A percentile compares a stretch with the other conserved stretches of the same genome.
phyloP scores from a whole-genome alignment of 2,797 vertebrate genomes.

The Kryptopterus vitreolus region DNA sequence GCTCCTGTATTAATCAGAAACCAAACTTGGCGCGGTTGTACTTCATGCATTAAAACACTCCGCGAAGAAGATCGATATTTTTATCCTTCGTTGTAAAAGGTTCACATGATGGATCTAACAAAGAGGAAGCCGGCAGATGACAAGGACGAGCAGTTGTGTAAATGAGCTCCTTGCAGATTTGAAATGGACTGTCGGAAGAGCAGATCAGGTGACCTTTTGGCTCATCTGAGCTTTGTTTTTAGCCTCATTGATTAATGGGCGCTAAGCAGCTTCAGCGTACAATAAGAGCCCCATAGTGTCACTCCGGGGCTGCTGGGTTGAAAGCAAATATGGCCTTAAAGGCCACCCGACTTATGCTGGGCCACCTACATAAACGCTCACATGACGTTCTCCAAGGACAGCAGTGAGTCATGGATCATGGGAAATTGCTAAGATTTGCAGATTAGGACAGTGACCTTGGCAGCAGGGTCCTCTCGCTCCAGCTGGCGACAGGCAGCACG shows the following conservation, averaged over 20 bases:
- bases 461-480: conserved; percentile 22
- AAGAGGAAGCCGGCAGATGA: background rate
- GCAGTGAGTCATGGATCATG: conserved; percentile 6
- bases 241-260: conserved; percentile 40
- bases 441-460: conserved; percentile 53
- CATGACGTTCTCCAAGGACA: conserved; percentile 42
- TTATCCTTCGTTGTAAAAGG: background rate
- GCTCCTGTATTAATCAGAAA: no score
- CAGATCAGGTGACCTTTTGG: conserved; percentile 44
- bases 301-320: background rate
- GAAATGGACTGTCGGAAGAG: conserved; percentile 36
- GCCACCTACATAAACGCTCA: background rate
- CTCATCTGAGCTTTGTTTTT: conserved; percentile 31
- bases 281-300: background rate
- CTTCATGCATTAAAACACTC: background rate
- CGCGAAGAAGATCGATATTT: no score
- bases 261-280: conserved; percentile 8
- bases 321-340: conserved; percentile 31
- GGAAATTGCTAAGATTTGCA: conserved; percentile 47
- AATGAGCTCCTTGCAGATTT: conserved; percentile 43
- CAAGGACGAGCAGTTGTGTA: conserved; percentile 12
- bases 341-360: background rate
- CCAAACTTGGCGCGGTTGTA: no score
- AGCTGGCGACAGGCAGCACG: conserved; percentile 33
- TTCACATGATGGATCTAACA: background rate